Conservation (phyloP, 2,113 vertebrate species). For the Trichechus manatus region DNA sequence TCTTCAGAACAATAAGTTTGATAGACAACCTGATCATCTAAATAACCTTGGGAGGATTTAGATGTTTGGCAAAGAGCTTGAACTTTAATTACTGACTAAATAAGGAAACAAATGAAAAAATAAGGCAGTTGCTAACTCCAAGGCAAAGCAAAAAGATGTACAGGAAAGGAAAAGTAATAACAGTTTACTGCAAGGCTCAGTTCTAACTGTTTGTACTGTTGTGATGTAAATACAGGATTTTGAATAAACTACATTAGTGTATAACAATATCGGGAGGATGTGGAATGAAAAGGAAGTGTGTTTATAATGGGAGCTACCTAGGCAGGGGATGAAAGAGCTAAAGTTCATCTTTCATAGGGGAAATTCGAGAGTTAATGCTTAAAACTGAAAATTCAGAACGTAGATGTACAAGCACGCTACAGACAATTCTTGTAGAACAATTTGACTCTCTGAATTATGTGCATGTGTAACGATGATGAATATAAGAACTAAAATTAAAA, state of each 20-base stretch:
- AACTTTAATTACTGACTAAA: constrained; percentile 47
- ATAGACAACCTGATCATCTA: neutral
- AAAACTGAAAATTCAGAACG: neutral
- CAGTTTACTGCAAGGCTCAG: neutral
- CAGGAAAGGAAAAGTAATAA: constrained; percentile 40
- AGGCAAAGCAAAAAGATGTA: neutral
- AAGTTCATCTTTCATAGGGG: neutral
- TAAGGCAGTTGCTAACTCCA: neutral
- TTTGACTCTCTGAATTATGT: neutral
- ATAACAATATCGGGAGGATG: neutral
- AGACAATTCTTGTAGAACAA: neutral
- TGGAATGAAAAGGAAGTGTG: neutral
- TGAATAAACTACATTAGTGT: neutral
- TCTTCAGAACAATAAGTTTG: neutral
- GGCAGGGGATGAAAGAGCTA: neutral
- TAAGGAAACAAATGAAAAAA: constrained; percentile 32
- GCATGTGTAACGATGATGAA: neutral
- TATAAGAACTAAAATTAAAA: constrained; percentile 3
- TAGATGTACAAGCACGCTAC: neutral
- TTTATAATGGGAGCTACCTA: neutral
- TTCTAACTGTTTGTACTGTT: constrained; percentile 49
- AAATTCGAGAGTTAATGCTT: neutral
- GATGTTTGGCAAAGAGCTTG: constrained; percentile 7
- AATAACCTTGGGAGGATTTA: neutral
- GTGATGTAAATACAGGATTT: neutral